A percentile compares a stretch with the other conserved stretches of the same genome.
Evolutionary conservation across 2,888 invertebrate genomes (phyloP).

Genomic region (Prenolepis imparis): DNA sequence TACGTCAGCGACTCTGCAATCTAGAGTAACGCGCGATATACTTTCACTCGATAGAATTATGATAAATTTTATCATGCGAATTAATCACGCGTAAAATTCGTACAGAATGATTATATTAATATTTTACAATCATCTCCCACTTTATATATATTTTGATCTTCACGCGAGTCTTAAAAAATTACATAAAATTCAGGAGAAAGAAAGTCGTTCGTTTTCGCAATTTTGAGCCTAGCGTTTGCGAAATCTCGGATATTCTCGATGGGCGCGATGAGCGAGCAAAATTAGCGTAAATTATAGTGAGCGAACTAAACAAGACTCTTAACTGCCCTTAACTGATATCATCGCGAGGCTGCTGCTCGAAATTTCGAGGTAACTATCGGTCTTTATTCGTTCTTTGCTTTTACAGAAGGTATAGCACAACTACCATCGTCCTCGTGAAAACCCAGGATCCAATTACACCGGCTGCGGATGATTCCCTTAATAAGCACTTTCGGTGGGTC

Average conservation of each 20-base stretch:
- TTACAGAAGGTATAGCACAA: not conserved
- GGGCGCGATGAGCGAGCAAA: constrained; percentile 13
- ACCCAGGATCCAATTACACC: constrained; percentile 54
- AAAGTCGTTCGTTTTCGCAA: not conserved
- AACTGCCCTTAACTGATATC: constrained; percentile 39
- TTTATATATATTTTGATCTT: not conserved
- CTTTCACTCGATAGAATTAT: not conserved
- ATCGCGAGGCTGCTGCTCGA: constrained; percentile 15
- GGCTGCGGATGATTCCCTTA: constrained; percentile 51
- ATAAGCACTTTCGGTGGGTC: constrained; percentile 48
- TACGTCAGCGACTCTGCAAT: not conserved
- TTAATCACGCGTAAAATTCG: constrained; percentile 12
- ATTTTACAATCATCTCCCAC: not conserved
- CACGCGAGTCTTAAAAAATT: not conserved
- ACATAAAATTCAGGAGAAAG: not conserved
- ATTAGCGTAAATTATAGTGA: constrained; percentile 50
- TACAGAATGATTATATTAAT: not conserved
- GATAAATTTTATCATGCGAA: constrained; percentile 3
- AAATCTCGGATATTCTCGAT: not conserved
- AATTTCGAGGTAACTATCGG: constrained; percentile 27
- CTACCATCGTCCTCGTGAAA: not conserved
- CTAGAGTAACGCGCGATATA: not conserved
- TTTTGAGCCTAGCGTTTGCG: not conserved
- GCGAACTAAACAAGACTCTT: constrained; percentile 31
- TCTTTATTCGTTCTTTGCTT: constrained; percentile 28